These are phyloP conservation scores for Drosophila melanosoma DNA, from an alignment of 2,888 invertebrate genomes.

Conservation along the genomic window DNA sequence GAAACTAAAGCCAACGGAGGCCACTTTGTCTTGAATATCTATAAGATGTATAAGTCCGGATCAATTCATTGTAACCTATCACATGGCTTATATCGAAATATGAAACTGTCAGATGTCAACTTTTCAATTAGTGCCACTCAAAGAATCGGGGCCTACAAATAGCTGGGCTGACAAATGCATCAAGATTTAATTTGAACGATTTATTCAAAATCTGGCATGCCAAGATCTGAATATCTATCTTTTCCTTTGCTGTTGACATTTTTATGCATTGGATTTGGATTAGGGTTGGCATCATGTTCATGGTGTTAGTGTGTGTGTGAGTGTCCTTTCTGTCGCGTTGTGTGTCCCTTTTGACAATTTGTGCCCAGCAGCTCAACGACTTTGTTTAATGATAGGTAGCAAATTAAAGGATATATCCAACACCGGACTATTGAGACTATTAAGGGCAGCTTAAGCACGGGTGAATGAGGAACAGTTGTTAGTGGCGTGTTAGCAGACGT, in stretches of 20 bases:
- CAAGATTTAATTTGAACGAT: slow-evolving; percentile 73
- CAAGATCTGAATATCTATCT: slow-evolving; percentile 71
- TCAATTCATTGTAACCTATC: neutral
- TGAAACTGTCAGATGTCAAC: slow-evolving; percentile 27
- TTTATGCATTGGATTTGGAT: slow-evolving; percentile 48
- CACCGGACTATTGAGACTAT: slow-evolving; percentile 17
- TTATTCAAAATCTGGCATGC: slow-evolving; percentile 74
- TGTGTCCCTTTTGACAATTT: slow-evolving; percentile 34
- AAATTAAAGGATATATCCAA: slow-evolving; percentile 50
- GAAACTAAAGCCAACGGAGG: neutral
- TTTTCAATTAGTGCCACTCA: slow-evolving; percentile 9
- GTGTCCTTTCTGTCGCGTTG: slow-evolving; percentile 15
- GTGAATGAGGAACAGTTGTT: neutral
- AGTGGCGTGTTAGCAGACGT: slow-evolving; percentile 16
- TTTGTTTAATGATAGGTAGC: slow-evolving; percentile 55
- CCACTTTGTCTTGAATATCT: neutral
- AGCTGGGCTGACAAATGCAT: slow-evolving; percentile 78
- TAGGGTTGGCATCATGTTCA: slow-evolving; percentile 44
- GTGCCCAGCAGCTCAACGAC: slow-evolving; percentile 38
- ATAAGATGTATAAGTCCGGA: neutral
- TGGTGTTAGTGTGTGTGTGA: neutral
- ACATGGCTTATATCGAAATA: slow-evolving; percentile 6
- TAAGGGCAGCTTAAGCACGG: neutral
- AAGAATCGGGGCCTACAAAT: slow-evolving; percentile 42
- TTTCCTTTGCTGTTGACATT: slow-evolving; percentile 59